Percentiles rank a stretch among this genome's conserved stretches.
Evolutionary conservation across 2,113 vertebrate genomes (phyloP).

Genomic region (Alligator mississippiensis): DNA sequence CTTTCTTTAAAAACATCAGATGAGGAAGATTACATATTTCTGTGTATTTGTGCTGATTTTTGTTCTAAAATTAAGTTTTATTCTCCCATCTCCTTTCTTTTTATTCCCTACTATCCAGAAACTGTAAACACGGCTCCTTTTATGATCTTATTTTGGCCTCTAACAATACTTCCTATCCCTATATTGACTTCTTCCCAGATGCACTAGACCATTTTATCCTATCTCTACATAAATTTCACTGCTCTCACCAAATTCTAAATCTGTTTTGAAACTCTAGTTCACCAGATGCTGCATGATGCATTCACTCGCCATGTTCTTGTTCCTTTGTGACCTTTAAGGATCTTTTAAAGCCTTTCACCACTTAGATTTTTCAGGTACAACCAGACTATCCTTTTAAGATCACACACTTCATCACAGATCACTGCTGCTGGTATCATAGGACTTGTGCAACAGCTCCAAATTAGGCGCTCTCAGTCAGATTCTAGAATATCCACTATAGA

Average conservation of each 20-base stretch:
- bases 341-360: not conserved
- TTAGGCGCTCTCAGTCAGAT: not conserved
- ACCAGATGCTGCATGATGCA: not conserved
- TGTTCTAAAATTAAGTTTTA: not conserved
- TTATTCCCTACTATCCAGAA: not conserved
- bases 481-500: not conserved
- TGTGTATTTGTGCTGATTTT: not conserved
- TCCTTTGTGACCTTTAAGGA: not conserved
- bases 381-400: not conserved
- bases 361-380: not conserved
- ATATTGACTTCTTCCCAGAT: not conserved
- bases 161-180: not conserved
- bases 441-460: not conserved
- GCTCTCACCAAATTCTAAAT: not conserved
- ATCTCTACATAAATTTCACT: not conserved
- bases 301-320: not conserved
- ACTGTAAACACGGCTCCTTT: fast-evolving
- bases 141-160: not conserved
- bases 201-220: not conserved
- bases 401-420: not conserved
- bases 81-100: not conserved
- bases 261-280: not conserved
- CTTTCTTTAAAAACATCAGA: not conserved
- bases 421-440: not conserved
- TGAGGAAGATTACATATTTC: not conserved